phyloP scores from a whole-genome alignment of 2,888 invertebrate species.

The Archips crataeganus region DNA sequence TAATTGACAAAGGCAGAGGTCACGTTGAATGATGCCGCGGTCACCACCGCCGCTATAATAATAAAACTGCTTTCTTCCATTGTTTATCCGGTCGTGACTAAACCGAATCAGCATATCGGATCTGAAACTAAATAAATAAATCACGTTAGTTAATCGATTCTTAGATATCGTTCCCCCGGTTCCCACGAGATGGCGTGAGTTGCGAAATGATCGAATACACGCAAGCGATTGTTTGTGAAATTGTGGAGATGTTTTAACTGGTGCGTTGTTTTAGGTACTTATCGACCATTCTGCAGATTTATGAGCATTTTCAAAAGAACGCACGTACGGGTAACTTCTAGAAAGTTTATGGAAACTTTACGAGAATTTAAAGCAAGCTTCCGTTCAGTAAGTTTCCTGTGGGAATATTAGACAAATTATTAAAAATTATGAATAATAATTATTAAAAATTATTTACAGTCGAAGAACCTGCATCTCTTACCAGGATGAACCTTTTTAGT shows the following conservation, averaged over 20 bases:
- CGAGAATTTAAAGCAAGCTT: too few relatives aligned
- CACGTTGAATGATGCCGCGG: slow-evolving; percentile 25
- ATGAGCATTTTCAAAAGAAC: too few relatives aligned
- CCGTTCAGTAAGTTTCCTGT: too few relatives aligned
- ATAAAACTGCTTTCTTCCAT: slow-evolving; percentile 41
- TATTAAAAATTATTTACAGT: too few relatives aligned
- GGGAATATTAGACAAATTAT: too few relatives aligned
- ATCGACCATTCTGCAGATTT: too few relatives aligned
- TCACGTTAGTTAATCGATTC: slow-evolving; percentile 41
- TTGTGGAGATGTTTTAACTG: not conserved
- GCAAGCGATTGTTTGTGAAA: slow-evolving; percentile 32
- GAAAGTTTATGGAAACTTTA: too few relatives aligned
- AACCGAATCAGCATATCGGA: slow-evolving; percentile 42
- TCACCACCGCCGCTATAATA: slow-evolving; percentile 10
- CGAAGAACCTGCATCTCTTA: too few relatives aligned
- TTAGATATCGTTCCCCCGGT: slow-evolving; percentile 37
- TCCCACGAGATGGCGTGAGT: slow-evolving; percentile 43
- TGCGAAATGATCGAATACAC: slow-evolving; percentile 42
- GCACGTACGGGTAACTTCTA: too few relatives aligned
- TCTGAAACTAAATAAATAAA: slow-evolving; percentile 42
- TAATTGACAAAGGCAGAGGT: slow-evolving; percentile 19
- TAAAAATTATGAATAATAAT: too few relatives aligned
- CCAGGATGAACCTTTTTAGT: too few relatives aligned
- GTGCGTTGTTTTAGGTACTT: not conserved
- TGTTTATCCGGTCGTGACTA: slow-evolving; percentile 40